Percentiles rank a stretch among this genome's conserved stretches.
Evolutionary conservation across 1,140 invertebrate species (phyloP).

Genomic region (Apolygus lucorum): DNA sequence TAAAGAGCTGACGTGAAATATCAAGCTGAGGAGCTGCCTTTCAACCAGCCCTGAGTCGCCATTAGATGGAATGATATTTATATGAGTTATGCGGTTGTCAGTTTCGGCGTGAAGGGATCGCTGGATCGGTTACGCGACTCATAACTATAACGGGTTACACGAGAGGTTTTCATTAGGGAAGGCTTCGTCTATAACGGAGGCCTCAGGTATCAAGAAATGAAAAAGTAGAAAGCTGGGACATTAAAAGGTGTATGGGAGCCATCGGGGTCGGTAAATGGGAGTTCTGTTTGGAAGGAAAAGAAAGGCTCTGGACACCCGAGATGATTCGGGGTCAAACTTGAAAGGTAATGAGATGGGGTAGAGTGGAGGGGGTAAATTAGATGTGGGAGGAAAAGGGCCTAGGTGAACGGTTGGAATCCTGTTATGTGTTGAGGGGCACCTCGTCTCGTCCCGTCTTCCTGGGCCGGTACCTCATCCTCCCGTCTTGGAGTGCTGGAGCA

Average conservation of each 20-base stretch:
- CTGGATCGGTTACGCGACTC: too few species aligned
- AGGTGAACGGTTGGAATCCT: slow-evolving; percentile 11
- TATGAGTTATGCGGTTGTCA: too few species aligned
- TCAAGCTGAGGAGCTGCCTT: too few species aligned
- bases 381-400: slow-evolving; percentile 21
- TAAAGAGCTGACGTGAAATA: too few species aligned
- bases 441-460: neutral
- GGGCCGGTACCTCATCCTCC: too few species aligned
- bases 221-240: neutral
- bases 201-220: too few species aligned
- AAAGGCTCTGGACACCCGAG: neutral
- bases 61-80: too few species aligned
- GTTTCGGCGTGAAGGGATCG: too few species aligned
- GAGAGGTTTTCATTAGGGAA: too few species aligned
- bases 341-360: slow-evolving; percentile 1
- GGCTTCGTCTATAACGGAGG: too few species aligned
- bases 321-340: slow-evolving; percentile 16
- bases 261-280: neutral
- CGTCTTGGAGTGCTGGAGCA: neutral
- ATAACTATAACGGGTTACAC: too few species aligned
- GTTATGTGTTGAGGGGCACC: slow-evolving; percentile 11
- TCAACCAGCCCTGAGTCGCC: too few species aligned
- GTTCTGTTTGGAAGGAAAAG: neutral
- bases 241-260: neutral
- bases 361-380: slow-evolving; percentile 1